Evolutionary conservation across 2,113 vertebrate genomes (phyloP), one percentile per base, ranked within the genome.

Genomic region (Glaucidium brasilianum): DNA sequence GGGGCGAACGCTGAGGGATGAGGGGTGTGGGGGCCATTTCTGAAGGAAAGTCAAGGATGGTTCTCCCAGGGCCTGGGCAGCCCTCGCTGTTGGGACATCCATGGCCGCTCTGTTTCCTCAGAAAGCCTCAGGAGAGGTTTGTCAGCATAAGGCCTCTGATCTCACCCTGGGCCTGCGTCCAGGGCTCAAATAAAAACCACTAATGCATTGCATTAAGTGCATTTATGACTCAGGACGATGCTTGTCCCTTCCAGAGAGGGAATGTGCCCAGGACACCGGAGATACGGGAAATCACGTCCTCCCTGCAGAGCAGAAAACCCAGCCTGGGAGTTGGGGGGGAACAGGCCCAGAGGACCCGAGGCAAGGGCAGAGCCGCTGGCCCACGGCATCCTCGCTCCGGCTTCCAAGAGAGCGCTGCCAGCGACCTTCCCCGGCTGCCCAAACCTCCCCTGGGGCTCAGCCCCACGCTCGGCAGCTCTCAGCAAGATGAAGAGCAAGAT

Each of bases 321-420:
- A 62, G 75, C 67, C 50, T 30, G 25, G 4, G 49, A 59, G 25
- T 15, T n/a, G 6, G 12, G 17, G 12, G 23, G 53, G 37, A 52
- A 59, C 25, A 56, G 23, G 22, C 29, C 50, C 52, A 12, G 43
- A 43, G 43, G 43, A 43, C 43, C 47, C 4, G 12, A 3, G 23
- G 4, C 1, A 2, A 39, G 20, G 52, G 41, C 64, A 91, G 35
- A 58, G 41, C 50, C 2, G 1, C 56, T 34, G 8, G 1, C 35
- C 41, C 22, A 30, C 72, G 11, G n/a, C 68, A 3, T 34, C 74
- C 45, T 37, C 1, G 26, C 82, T 73, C 45, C 2, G 1, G 7
- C 25, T 9, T 14, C n/a, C 25, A 23, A 17, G 11, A 19, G 12
- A 45, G 43, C 20, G 8, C n/a, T 2, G 3, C 62, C 1, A 2